Evolutionary conservation across 2,888 invertebrate genomes (phyloP).

Genomic region (Dryocosmus kuriphilus): DNA sequence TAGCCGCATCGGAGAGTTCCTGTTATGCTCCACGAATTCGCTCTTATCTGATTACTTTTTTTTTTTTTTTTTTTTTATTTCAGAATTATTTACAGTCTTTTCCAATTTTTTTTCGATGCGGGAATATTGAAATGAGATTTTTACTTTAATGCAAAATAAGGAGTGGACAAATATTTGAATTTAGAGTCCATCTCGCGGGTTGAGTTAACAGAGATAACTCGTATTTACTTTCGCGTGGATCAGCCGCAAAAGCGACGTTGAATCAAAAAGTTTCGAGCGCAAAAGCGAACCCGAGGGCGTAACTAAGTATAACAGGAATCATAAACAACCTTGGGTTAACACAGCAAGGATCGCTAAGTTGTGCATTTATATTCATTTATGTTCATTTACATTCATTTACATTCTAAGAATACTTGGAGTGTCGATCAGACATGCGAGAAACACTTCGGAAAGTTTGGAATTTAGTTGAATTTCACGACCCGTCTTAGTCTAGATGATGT

Average conservation of each 20-base stretch:
- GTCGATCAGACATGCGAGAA: too few relatives aligned
- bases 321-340: not conserved
- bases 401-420: too few relatives aligned
- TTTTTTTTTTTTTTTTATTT: constrained; percentile 4
- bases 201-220: constrained; percentile 35
- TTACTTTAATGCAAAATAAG: not conserved
- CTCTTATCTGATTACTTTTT: not conserved
- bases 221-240: constrained; percentile 13
- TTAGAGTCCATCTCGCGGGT: not conserved
- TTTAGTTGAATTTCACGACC: too few relatives aligned
- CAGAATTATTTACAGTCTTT: too few relatives aligned
- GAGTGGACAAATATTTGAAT: constrained; percentile 12
- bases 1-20: not conserved
- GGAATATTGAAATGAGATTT: not conserved
- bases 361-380: not conserved
- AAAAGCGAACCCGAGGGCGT: not conserved
- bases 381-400: too few relatives aligned
- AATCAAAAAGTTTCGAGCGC: constrained; percentile 10
- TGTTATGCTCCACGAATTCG: not conserved
- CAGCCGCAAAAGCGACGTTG: constrained; percentile 2
- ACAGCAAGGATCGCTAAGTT: not conserved
- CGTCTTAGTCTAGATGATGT: too few relatives aligned
- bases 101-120: too few relatives aligned
- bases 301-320: not conserved
- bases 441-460: too few relatives aligned